A percentile compares a stretch with the other conserved stretches of the same genome.
phyloP scores from a whole-genome alignment of 2,888 invertebrate species.

The Tinea pellionella region DNA sequence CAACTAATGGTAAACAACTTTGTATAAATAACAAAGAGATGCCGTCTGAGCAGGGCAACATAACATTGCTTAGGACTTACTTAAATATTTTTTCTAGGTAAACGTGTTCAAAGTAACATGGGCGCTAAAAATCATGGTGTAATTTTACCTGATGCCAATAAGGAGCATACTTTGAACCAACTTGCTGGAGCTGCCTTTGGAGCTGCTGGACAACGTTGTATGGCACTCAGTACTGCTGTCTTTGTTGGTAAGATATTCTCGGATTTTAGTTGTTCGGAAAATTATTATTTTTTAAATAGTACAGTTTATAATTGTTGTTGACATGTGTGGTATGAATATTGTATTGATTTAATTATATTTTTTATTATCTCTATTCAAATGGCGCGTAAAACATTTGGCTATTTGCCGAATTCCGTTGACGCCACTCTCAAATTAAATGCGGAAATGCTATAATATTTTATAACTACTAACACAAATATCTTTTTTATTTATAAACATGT shows the following conservation, averaged over 20 bases:
- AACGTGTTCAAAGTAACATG: constrained; percentile 98
- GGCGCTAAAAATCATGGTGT: constrained; percentile 99
- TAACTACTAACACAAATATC: background rate
- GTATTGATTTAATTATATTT: too few relatives aligned
- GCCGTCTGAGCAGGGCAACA: too few relatives aligned
- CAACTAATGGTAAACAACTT: constrained; percentile 88
- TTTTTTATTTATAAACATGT: too few relatives aligned
- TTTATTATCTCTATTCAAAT: background rate
- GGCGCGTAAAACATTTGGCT: background rate
- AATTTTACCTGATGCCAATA: constrained; percentile 97
- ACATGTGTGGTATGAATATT: too few relatives aligned
- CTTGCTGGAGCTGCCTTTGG: constrained; percentile 96
- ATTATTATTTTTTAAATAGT: too few relatives aligned
- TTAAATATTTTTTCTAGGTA: constrained; percentile 57
- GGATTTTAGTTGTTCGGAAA: too few relatives aligned
- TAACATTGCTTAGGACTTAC: too few relatives aligned
- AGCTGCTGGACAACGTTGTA: constrained; percentile 98
- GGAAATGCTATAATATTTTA: background rate
- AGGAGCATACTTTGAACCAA: constrained; percentile 94
- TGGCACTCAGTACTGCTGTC: constrained; percentile 96
- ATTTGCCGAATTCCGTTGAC: background rate
- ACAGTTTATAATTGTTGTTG: too few relatives aligned
- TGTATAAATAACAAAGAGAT: too few relatives aligned
- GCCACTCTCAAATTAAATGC: background rate
- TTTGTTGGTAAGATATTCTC: constrained; percentile 84